These are phyloP conservation scores for Chironex yamaguchii DNA, from an alignment of 30 jellyfish, hydroid and myxozoan species.

Conservation along the genomic window DNA sequence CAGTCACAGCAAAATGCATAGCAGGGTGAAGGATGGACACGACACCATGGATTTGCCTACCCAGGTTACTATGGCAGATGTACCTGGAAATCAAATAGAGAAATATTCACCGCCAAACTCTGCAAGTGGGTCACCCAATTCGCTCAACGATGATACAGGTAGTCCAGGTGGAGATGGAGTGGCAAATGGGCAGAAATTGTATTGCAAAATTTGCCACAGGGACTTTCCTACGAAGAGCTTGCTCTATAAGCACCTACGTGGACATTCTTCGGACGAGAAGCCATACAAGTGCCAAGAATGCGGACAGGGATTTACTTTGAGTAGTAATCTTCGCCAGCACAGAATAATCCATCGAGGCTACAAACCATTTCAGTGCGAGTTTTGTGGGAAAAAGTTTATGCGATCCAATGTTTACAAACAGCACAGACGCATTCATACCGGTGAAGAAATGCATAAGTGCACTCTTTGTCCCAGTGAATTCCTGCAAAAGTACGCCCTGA, in stretches of 20 bases:
- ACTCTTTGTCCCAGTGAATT: conserved; percentile 97
- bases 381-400: conserved; percentile 98
- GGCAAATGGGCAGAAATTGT: conserved; percentile 77
- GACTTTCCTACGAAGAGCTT: conserved; percentile 93
- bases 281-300: conserved; percentile 98
- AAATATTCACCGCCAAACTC: conserved; percentile 79
- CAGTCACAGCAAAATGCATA: not conserved
- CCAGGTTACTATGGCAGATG: conserved; percentile 37
- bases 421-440: conserved; percentile 97
- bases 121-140: conserved; percentile 77
- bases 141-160: conserved; percentile 75
- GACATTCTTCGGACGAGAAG: conserved; percentile 96
- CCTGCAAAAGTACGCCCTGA: conserved; percentile 94
- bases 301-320: conserved; percentile 98
- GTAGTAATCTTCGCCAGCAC: conserved; percentile 97
- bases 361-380: conserved; percentile 98
- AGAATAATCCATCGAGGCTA: conserved; percentile 97
- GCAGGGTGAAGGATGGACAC: not conserved
- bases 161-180: conserved; percentile 66
- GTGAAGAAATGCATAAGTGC: conserved; percentile 98
- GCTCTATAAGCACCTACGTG: conserved; percentile 94
- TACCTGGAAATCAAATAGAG: not conserved
- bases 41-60: conserved; percentile 37
- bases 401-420: conserved; percentile 97
- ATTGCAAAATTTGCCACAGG: conserved; percentile 92